Conservation (phyloP, 2,113 vertebrate genomes). For the Syrrhaptes paradoxus region DNA sequence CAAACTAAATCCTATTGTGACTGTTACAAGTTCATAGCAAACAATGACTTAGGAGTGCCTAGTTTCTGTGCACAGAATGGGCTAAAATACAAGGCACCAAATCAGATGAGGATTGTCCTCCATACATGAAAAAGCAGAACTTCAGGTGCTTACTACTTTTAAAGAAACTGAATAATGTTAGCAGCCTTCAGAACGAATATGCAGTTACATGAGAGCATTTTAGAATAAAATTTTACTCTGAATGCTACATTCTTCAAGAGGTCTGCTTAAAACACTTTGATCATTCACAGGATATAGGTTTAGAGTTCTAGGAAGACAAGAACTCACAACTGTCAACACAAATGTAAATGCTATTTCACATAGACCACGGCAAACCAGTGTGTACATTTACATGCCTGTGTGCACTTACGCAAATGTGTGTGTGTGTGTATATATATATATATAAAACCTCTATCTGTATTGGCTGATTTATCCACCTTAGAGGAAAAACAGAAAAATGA, state of each 20-base stretch:
- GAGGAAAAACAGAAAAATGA: background rate
- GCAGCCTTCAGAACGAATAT: background rate
- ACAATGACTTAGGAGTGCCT: background rate
- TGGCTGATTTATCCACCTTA: background rate
- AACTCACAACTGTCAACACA: background rate
- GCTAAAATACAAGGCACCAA: background rate
- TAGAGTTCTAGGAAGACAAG: background rate
- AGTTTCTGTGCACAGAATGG: background rate
- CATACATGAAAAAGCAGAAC: background rate
- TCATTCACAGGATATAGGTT: background rate
- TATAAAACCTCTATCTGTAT: background rate
- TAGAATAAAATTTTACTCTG: background rate
- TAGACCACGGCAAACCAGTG: background rate
- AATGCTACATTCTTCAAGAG: background rate
- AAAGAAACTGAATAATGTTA: background rate
- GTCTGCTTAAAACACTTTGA: background rate
- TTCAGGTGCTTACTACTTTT: background rate
- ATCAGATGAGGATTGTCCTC: background rate
- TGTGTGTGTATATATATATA: no score
- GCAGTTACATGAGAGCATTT: background rate
- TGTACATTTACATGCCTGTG: no score
- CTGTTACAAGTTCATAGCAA: background rate
- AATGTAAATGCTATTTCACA: background rate
- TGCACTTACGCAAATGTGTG: fast-evolving
- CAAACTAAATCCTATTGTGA: background rate